A percentile compares a stretch with the other conserved stretches of the same genome.
These are phyloP conservation scores for Thalassarche chlororhynchos DNA, from an alignment of 2,113 vertebrate genomes.

Conservation along the genomic window DNA sequence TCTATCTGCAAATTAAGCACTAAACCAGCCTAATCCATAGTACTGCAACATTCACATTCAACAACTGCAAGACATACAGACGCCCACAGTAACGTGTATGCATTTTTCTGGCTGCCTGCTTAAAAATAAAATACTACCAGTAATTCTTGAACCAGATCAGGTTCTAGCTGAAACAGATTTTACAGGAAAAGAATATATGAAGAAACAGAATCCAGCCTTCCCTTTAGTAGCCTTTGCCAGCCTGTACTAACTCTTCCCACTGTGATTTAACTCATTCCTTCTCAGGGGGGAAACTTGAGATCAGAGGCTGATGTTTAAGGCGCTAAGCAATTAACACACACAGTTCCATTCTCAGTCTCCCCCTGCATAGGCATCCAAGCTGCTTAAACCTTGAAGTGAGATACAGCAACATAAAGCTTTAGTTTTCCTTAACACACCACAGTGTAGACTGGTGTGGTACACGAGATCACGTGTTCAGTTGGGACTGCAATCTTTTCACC, in stretches of 20 bases:
- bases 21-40: not conserved
- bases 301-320: not conserved
- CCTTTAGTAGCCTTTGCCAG: not conserved
- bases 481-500: not conserved
- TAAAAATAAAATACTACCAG: not conserved
- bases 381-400: not conserved
- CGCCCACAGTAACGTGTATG: fast-evolving
- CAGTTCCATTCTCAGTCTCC: not conserved
- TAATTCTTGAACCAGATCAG: not conserved
- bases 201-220: not conserved
- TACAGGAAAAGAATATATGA: not conserved
- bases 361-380: not conserved
- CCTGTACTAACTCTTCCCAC: not conserved
- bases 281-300: not conserved
- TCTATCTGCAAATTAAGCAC: not conserved
- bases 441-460: fast-evolving
- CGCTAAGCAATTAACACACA: not conserved
- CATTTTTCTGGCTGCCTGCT: not conserved
- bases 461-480: fast-evolving
- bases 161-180: not conserved
- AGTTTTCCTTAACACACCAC: not conserved
- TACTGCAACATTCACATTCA: not conserved
- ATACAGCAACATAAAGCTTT: not conserved
- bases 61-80: not conserved
- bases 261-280: not conserved